Evolutionary conservation across 2,797 vertebrate genomes (phyloP).

Genomic region (Chelidonichthys spinosus): DNA sequence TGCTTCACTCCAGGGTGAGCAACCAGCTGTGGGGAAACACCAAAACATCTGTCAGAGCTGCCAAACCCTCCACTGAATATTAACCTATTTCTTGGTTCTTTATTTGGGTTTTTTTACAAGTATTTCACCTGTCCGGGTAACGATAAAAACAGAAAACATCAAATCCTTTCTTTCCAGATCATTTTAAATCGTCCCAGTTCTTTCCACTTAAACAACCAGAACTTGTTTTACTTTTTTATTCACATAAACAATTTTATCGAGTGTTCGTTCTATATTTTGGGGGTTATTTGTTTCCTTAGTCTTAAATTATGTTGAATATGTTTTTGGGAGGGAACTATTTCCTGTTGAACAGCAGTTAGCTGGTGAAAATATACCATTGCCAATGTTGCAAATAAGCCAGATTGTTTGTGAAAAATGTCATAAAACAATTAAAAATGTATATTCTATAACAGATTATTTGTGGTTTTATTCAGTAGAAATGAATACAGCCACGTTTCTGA

Average conservation of each 20-base stretch:
- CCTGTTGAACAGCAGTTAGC: too few relatives aligned
- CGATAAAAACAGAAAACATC: neutral
- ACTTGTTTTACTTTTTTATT: neutral
- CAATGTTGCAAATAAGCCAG: too few relatives aligned
- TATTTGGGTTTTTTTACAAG: neutral
- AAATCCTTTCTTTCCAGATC: neutral
- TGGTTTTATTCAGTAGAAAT: neutral
- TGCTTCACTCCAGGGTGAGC: slow-evolving; percentile 86
- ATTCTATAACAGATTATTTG: neutral
- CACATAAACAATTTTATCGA: neutral
- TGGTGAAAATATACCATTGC: too few relatives aligned
- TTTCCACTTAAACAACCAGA: neutral
- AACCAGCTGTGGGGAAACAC: slow-evolving; percentile 84
- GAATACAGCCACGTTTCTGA: neutral
- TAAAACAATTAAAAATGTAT: neutral
- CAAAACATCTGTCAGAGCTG: slow-evolving; percentile 16
- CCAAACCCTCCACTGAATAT: too few relatives aligned
- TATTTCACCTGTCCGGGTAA: neutral
- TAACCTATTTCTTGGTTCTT: neutral
- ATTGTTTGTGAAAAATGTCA: neutral
- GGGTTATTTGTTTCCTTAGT: neutral
- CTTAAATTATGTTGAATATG: neutral
- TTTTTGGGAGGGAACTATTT: neutral
- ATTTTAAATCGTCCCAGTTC: neutral
- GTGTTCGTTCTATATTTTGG: too few relatives aligned